Evolutionary conservation across 1,140 invertebrate species (phyloP).

Genomic region (Forficula auricularia): DNA sequence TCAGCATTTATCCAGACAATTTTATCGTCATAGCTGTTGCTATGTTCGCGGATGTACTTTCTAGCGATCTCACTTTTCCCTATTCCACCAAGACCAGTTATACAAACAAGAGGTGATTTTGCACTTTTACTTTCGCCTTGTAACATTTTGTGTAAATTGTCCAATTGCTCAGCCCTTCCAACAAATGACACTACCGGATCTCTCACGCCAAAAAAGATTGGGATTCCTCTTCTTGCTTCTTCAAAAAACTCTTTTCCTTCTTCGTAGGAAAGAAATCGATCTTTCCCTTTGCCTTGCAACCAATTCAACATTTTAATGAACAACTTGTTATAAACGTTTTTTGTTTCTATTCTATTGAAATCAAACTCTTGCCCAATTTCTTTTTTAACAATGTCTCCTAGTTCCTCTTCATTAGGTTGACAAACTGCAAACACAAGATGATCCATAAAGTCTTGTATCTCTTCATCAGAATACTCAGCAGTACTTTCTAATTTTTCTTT

Average conservation of each 20-base stretch:
- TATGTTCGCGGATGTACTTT: constrained; percentile 13
- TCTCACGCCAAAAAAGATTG: constrained; percentile 5
- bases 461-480: too few species aligned
- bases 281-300: too few species aligned
- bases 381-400: too few species aligned
- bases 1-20: constrained; percentile 17
- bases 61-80: constrained; percentile 16
- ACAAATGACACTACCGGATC: constrained; percentile 5
- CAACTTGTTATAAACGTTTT: too few species aligned
- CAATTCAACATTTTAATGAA: too few species aligned
- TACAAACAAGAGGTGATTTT: constrained; percentile 5
- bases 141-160: constrained; percentile 1
- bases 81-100: constrained; percentile 15
- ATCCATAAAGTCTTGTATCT: too few species aligned
- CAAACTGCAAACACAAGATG: too few species aligned
- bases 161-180: constrained; percentile 2
- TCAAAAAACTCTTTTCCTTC: too few species aligned
- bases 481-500: background rate
- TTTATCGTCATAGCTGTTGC: constrained; percentile 13
- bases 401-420: too few species aligned
- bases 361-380: background rate
- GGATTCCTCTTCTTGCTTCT: too few species aligned
- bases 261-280: too few species aligned
- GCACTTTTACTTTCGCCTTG: background rate
- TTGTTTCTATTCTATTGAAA: background rate